Evolutionary conservation across 1,140 invertebrate genomes (phyloP).

Genomic region (Spodoptera litura): DNA sequence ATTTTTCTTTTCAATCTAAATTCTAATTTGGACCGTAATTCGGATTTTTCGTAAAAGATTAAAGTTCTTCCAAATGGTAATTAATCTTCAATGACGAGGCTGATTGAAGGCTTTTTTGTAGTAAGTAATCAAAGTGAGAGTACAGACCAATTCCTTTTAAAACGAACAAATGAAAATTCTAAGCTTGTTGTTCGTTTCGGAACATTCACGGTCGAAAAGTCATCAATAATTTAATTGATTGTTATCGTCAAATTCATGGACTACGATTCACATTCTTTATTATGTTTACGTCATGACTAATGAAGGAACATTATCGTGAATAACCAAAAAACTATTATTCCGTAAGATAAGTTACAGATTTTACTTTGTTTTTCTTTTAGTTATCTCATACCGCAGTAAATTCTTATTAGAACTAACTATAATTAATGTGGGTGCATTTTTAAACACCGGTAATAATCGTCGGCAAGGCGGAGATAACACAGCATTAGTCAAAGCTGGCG

Average conservation of each 20-base stretch:
- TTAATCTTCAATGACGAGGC: conserved; percentile 17
- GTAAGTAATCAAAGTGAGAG: background rate
- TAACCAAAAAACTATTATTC: no score
- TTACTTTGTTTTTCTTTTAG: no score
- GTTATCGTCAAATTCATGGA: no score
- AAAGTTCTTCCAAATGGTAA: conserved; percentile 7
- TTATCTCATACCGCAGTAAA: background rate
- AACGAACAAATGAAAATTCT: background rate
- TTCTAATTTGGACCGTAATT: background rate
- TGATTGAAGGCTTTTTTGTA: background rate
- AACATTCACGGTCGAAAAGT: no score
- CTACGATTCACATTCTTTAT: no score
- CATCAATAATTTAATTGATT: no score
- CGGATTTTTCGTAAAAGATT: background rate
- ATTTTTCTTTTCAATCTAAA: background rate
- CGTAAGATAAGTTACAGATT: no score
- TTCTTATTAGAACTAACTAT: background rate
- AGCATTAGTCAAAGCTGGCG: conserved; percentile 15
- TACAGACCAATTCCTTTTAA: background rate
- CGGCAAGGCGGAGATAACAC: conserved; percentile 3
- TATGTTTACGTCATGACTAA: no score
- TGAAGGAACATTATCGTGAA: no score
- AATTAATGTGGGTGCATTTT: conserved; percentile 7
- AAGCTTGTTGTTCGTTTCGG: no score
- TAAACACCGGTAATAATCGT: conserved; percentile 12